Evolutionary conservation across 2,888 invertebrate genomes (phyloP).

Genomic region (Acanthosepion lycidas): DNA sequence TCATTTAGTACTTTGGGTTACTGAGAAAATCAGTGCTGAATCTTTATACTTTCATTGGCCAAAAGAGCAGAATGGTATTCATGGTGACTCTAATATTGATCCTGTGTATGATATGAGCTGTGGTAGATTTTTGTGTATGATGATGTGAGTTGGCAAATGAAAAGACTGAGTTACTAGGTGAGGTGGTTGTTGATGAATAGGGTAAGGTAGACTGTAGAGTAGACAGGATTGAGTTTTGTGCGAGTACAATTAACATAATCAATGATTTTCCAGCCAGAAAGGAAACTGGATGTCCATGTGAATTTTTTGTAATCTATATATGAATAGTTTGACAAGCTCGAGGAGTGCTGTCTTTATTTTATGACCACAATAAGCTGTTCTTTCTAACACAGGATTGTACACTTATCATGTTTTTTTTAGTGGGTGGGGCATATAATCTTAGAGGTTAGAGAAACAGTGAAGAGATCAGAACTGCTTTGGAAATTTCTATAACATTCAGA

Average conservation of each 20-base stretch:
- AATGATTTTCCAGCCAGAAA: conserved; percentile 21
- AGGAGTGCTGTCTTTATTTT: conserved; percentile 33
- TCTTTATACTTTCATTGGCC: neutral
- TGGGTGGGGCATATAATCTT: neutral
- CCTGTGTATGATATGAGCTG: conserved; percentile 10
- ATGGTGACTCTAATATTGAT: conserved; percentile 33
- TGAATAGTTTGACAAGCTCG: neutral
- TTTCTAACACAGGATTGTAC: neutral
- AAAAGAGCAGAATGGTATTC: conserved; percentile 33
- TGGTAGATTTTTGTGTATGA: conserved; percentile 22
- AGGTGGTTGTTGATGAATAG: conserved; percentile 8
- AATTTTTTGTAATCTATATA: neutral
- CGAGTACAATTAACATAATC: neutral
- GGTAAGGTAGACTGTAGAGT: conserved; percentile 20
- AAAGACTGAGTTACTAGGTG: conserved; percentile 4
- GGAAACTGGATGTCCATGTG: conserved; percentile 8
- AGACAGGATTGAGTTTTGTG: neutral
- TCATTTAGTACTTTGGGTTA: neutral
- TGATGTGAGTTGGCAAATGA: conserved; percentile 13
- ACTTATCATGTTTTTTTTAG: neutral
- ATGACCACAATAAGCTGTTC: neutral
- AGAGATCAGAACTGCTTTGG: conserved; percentile 1
- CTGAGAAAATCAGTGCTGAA: conserved; percentile 20
- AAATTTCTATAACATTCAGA: conserved; percentile 9
- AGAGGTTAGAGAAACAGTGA: neutral